Evolutionary conservation across 2,888 invertebrate species (phyloP).

Genomic region (Fragum sueziense): DNA sequence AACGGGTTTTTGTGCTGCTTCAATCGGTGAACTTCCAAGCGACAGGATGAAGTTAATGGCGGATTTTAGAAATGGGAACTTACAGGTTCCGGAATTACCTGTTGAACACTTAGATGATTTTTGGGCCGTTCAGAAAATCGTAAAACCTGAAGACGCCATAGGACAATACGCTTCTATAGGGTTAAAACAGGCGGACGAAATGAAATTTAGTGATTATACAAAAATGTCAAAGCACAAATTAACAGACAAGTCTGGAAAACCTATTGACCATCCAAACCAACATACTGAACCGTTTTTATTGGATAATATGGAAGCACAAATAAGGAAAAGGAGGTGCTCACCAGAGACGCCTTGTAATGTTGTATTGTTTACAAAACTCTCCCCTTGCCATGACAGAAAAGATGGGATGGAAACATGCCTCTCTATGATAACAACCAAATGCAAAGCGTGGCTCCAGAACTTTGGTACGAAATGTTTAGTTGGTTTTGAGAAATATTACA

Average conservation of each 20-base stretch:
- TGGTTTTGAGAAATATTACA: background rate
- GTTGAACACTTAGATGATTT: background rate
- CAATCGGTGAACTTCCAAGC: background rate
- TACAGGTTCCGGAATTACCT: background rate
- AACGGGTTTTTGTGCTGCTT: background rate
- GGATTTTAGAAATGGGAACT: background rate
- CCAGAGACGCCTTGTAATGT: background rate
- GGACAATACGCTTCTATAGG: background rate
- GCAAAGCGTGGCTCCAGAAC: background rate
- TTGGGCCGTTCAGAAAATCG: background rate
- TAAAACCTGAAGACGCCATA: background rate
- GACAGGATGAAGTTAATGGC: background rate
- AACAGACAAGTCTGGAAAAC: background rate
- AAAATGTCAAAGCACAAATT: background rate
- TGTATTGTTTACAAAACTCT: background rate
- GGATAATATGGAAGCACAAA: background rate
- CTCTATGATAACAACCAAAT: background rate
- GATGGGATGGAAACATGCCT: background rate
- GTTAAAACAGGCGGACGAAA: background rate
- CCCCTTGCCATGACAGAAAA: background rate
- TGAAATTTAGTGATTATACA: background rate
- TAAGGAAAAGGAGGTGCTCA: background rate
- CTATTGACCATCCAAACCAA: background rate
- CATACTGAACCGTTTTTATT: background rate
- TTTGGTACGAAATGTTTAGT: conserved; percentile 1